Percentiles rank a stretch among this genome's conserved stretches.
Evolutionary conservation across 1,140 invertebrate genomes (phyloP).

Genomic region (Trypoxylus dichotomus): DNA sequence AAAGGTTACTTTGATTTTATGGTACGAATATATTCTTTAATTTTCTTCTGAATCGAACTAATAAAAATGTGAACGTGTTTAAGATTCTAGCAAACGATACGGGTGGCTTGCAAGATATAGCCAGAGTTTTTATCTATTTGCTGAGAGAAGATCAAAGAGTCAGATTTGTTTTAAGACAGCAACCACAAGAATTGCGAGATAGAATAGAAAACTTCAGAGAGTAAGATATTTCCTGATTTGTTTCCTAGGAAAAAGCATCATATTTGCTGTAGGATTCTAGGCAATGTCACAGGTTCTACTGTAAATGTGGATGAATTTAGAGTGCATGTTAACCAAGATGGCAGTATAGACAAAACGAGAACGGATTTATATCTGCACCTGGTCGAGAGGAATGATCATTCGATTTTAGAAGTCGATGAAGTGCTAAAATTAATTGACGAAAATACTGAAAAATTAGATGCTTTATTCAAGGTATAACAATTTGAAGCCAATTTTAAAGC

Average conservation of each 20-base stretch:
- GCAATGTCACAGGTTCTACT: constrained; percentile 85
- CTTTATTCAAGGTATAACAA: constrained; percentile 75
- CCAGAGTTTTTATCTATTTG: constrained; percentile 87
- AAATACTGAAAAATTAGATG: constrained; percentile 87
- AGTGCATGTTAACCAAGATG: constrained; percentile 89
- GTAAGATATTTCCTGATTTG: constrained; percentile 50
- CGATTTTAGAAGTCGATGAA: constrained; percentile 84
- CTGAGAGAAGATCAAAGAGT: constrained; percentile 91
- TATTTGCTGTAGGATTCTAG: constrained; percentile 64
- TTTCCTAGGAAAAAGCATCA: neutral
- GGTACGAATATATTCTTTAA: constrained; percentile 53
- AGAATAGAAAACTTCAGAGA: constrained; percentile 78
- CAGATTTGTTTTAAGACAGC: constrained; percentile 85
- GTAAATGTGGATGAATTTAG: constrained; percentile 93
- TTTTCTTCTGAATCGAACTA: constrained; percentile 14
- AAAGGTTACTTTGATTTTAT: constrained; percentile 95
- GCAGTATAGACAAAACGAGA: constrained; percentile 90
- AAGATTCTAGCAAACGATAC: constrained; percentile 84
- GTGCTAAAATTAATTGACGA: constrained; percentile 85
- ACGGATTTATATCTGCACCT: constrained; percentile 93
- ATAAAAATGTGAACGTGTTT: constrained; percentile 3
- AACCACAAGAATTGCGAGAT: constrained; percentile 81
- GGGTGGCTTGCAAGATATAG: constrained; percentile 73
- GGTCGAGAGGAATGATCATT: constrained; percentile 86
- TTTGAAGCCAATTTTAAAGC: neutral